Evolutionary conservation across 2,888 invertebrate species (phyloP), one percentile per base, ranked within the genome.

Genomic region (Melieria omissa): DNA sequence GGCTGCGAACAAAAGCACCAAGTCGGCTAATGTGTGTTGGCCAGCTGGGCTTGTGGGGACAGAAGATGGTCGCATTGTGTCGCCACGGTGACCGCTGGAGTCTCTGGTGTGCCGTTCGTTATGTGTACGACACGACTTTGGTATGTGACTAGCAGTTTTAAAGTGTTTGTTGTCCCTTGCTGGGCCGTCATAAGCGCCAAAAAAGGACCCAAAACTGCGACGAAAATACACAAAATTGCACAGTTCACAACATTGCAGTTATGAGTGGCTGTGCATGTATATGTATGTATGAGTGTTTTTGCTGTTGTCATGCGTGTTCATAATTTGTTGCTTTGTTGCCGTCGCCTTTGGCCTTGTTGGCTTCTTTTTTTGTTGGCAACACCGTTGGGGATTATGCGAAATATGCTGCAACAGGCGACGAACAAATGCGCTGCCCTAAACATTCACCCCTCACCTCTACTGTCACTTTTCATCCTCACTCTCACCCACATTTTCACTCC

Each of bases 281-380:
- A 1, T 42, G 42, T 12, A 14, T 7, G 49, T 42, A 49, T 66
- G 52, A 29, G 29, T 29, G 29, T 29, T 29, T 29, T 29, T 29
- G 29, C 2, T 58, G 58, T 61, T 62, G 73, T 73, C 67, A 54
- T 49, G 65, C 65, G 70, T 73, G 71, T 68, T 68, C 71, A 73
- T 73, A 73, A 73, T 73, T 73, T 73, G 71, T 73, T 65, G 73
- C 61, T 64, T 68, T 73, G 64, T 71, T 73, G 73, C 67, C 57
- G 45, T 55, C 57, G 64, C 62, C 62, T 72, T 72, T 64, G 16
- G 63, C 46, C 29, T 57, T 46, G 42, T 71, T 65, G 61, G 29
- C 41, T 45, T 63, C 46, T 14, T 14, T 46, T 46, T 10, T 63
- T 46, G 4, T 29, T 29, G 29, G 29, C 29, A 29, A 29, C 29